phyloP scores from a whole-genome alignment of 2,113 vertebrate genomes.

The Nannobrachium achirus region DNA sequence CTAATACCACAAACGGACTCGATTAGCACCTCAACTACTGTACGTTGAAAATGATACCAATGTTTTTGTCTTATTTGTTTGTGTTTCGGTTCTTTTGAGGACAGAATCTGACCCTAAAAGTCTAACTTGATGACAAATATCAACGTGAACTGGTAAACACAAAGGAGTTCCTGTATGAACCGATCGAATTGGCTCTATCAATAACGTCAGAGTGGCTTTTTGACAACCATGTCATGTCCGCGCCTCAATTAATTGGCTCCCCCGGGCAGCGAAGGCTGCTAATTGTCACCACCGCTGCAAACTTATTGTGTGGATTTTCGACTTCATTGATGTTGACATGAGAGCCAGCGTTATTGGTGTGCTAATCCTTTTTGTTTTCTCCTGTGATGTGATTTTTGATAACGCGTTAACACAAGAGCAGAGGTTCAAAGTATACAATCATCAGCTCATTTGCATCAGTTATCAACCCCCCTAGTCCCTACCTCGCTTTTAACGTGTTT shows the following conservation, averaged over 20 bases:
- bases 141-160: slow-evolving; percentile 1
- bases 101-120: no score
- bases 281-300: slow-evolving; percentile 48
- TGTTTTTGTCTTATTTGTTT: not conserved
- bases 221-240: slow-evolving; percentile 30
- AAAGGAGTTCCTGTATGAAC: not conserved
- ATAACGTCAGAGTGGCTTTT: not conserved
- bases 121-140: not conserved
- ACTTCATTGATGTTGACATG: slow-evolving; percentile 54
- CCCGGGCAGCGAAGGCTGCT: slow-evolving; percentile 32
- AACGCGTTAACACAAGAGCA: slow-evolving; percentile 50
- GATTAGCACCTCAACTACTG: not conserved
- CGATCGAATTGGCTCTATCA: slow-evolving; percentile 2
- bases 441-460: slow-evolving; percentile 62
- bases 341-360: slow-evolving; percentile 45
- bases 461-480: slow-evolving; percentile 67
- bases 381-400: slow-evolving; percentile 53
- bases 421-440: slow-evolving; percentile 68
- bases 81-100: no score
- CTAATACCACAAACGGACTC: not conserved
- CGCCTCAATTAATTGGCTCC: slow-evolving; percentile 35
- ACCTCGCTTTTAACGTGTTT: slow-evolving; percentile 65
- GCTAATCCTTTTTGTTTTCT: slow-evolving; percentile 30
- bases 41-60: not conserved
- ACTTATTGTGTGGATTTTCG: slow-evolving; percentile 18